Evolutionary conservation across 2,888 invertebrate species (phyloP).

Genomic region (Parnassius smintheus): DNA sequence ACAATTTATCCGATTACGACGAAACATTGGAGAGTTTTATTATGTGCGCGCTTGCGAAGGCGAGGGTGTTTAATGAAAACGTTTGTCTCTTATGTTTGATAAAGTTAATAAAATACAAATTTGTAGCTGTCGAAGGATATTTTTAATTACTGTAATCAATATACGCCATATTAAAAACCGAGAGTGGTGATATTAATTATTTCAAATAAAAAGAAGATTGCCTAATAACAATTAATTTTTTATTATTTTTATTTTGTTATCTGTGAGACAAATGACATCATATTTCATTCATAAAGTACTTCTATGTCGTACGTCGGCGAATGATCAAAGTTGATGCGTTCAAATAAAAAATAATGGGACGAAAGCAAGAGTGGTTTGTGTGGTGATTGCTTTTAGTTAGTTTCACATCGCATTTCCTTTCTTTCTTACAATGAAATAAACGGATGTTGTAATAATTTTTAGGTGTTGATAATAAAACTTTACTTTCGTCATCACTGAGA

Average conservation of each 20-base stretch:
- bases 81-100: background rate
- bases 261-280: slow-evolving; percentile 1
- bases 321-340: slow-evolving; percentile 23
- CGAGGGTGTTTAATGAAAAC: too few relatives aligned
- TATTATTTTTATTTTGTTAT: background rate
- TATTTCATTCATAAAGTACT: slow-evolving; percentile 3
- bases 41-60: too few relatives aligned
- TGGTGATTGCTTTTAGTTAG: slow-evolving; percentile 16
- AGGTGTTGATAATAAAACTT: background rate
- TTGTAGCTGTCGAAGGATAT: background rate
- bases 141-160: too few relatives aligned
- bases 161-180: too few relatives aligned
- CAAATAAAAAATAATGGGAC: slow-evolving; percentile 23
- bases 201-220: too few relatives aligned
- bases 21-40: too few relatives aligned
- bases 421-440: slow-evolving; percentile 16
- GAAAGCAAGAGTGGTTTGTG: slow-evolving; percentile 23
- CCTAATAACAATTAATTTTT: too few relatives aligned
- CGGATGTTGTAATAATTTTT: background rate
- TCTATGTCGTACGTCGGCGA: slow-evolving; percentile 20
- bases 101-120: background rate
- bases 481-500: too few relatives aligned
- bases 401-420: slow-evolving; percentile 21
- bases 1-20: too few relatives aligned
- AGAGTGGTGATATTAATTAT: too few relatives aligned